Percentiles rank a stretch among this genome's conserved stretches.
These are phyloP conservation scores for Megastigmus dorsalis DNA, from an alignment of 2,888 invertebrate genomes.

Conservation along the genomic window DNA sequence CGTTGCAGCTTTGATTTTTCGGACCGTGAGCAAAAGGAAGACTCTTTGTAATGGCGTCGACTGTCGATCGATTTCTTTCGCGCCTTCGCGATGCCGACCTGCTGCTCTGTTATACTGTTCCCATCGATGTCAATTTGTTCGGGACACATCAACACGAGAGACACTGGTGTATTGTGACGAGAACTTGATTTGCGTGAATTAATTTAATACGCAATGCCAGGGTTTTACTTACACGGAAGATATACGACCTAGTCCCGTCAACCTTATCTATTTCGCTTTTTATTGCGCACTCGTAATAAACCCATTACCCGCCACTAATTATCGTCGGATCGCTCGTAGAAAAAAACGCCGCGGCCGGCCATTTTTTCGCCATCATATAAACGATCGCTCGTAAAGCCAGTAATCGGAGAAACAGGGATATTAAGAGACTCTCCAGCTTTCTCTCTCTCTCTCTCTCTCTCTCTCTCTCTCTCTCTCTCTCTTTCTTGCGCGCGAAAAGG, in stretches of 20 bases:
- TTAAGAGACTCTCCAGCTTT: too few relatives aligned
- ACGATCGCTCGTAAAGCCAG: not conserved
- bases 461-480: too few relatives aligned
- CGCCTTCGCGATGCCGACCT: slow-evolving; percentile 14
- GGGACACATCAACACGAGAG: slow-evolving; percentile 14
- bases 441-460: too few relatives aligned
- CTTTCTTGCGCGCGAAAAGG: too few relatives aligned
- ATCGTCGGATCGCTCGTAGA: slow-evolving; percentile 30
- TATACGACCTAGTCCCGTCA: too few relatives aligned
- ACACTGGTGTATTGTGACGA: not conserved
- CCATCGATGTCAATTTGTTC: slow-evolving; percentile 44
- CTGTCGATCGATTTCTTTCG: slow-evolving; percentile 39
- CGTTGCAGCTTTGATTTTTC: slow-evolving; percentile 10
- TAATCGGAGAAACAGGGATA: slow-evolving; percentile 20
- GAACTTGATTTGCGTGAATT: not conserved
- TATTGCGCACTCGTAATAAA: slow-evolving; percentile 36
- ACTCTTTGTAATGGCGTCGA: slow-evolving; percentile 1
- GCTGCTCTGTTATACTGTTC: not conserved
- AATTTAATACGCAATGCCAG: not conserved
- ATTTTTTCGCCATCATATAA: too few relatives aligned
- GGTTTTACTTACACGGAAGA: not conserved
- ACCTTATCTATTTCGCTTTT: slow-evolving; percentile 24
- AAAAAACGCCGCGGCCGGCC: slow-evolving; percentile 7
- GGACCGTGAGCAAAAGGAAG: not conserved
- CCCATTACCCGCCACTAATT: slow-evolving; percentile 45